These are phyloP conservation scores for Austrofundulus limnaeus DNA, from an alignment of 2,113 vertebrate species.

Conservation along the genomic window DNA sequence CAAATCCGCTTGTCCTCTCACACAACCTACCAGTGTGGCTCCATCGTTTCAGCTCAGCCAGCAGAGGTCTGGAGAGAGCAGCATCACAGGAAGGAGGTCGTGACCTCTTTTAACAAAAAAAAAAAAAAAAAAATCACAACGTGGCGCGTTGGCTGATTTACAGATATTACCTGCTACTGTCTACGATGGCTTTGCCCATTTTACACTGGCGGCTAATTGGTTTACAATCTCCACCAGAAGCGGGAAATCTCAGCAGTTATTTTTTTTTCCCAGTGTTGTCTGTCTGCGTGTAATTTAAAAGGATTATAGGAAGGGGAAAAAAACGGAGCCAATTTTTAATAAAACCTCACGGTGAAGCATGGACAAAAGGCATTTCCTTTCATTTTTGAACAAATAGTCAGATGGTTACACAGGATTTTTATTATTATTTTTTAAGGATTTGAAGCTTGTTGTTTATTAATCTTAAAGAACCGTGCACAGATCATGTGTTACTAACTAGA, in stretches of 20 bases:
- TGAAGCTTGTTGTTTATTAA: too few relatives aligned
- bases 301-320: background rate
- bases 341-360: background rate
- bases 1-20: slow-evolving; percentile 77
- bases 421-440: too few relatives aligned
- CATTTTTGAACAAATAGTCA: too few relatives aligned
- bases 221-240: slow-evolving; percentile 2
- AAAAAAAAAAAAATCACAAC: slow-evolving; percentile 50
- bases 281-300: background rate
- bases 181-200: background rate
- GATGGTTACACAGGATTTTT: too few relatives aligned
- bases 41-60: slow-evolving; percentile 51
- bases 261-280: background rate
- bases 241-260: background rate
- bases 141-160: slow-evolving; percentile 24
- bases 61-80: slow-evolving; percentile 48
- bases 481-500: background rate
- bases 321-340: background rate
- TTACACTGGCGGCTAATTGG: slow-evolving; percentile 1
- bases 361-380: background rate
- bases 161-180: slow-evolving; percentile 39
- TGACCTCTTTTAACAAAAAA: slow-evolving; percentile 44
- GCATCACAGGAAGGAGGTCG: slow-evolving; percentile 55
- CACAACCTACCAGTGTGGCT: slow-evolving; percentile 67
- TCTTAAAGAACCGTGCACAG: too few relatives aligned